Evolutionary conservation across 2,888 invertebrate species (phyloP).

Genomic region (Drosophila vallismaia): DNA sequence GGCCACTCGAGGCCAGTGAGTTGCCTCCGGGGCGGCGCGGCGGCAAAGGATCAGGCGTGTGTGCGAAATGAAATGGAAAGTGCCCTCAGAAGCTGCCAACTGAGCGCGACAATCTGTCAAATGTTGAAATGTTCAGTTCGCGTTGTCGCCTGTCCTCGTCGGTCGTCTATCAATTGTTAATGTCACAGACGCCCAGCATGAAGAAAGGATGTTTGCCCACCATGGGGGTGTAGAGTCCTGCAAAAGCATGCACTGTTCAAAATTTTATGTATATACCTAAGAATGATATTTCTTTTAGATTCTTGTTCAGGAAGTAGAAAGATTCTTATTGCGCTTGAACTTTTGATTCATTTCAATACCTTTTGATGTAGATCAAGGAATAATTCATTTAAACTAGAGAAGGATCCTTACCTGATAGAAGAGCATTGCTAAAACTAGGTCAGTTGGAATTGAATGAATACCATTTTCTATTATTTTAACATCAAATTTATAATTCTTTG

Average conservation of each 20-base stretch:
- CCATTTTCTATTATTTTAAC: too few species aligned
- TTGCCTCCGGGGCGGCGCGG: constrained; percentile 17
- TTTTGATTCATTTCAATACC: too few species aligned
- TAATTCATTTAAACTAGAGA: too few species aligned
- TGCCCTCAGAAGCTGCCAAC: constrained; percentile 56
- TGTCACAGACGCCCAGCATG: constrained; percentile 68
- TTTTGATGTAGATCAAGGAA: too few species aligned
- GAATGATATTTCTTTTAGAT: too few species aligned
- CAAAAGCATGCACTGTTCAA: constrained; percentile 10
- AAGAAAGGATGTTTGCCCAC: constrained; percentile 45
- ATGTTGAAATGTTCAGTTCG: constrained; percentile 62
- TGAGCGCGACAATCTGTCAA: constrained; percentile 63
- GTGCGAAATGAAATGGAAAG: constrained; percentile 59
- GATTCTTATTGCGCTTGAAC: too few species aligned
- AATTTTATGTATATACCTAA: not conserved
- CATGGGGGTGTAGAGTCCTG: constrained; percentile 17
- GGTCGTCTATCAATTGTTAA: constrained; percentile 75
- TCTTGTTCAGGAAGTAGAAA: too few species aligned
- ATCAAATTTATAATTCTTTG: not conserved
- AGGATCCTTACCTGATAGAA: too few species aligned
- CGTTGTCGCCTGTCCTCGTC: constrained; percentile 39
- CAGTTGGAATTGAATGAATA: too few species aligned
- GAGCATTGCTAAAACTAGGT: too few species aligned
- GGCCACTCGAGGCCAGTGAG: constrained; percentile 20
- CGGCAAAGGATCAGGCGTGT: constrained; percentile 27